Conservation (phyloP, 2,113 vertebrate species). For the Aepyceros melampus region DNA sequence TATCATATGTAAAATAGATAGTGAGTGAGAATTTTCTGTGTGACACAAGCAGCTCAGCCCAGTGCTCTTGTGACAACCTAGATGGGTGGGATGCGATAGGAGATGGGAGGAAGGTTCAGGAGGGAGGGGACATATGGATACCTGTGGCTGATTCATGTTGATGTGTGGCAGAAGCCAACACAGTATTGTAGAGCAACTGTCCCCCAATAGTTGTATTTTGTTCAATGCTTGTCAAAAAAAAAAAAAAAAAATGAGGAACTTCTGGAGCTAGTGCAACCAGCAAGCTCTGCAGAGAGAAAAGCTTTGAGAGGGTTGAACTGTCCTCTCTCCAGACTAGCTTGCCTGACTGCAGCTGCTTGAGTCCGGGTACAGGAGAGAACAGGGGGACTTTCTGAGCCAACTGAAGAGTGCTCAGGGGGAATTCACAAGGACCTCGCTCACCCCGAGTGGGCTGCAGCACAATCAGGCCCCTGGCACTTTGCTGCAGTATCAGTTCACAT, state of each 20-base stretch:
- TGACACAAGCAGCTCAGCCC: neutral
- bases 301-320: neutral
- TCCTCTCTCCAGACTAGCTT: neutral
- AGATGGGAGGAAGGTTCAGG: neutral
- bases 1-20: neutral
- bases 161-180: neutral
- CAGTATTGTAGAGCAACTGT: neutral
- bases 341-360: neutral
- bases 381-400: neutral
- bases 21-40: neutral
- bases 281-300: neutral
- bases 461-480: neutral
- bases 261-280: neutral
- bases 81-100: neutral
- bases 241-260: neutral
- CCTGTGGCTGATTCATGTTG: neutral
- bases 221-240: neutral
- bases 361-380: neutral
- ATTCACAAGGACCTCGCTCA: neutral
- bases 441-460: rapidly evolving
- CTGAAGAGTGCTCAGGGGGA: too few relatives aligned
- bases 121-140: neutral
- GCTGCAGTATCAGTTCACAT: neutral
- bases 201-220: neutral
- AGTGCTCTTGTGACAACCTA: neutral